These are phyloP conservation scores for Trididemnum clinides DNA, from an alignment of 23 tunicate genomes.

Conservation along the genomic window DNA sequence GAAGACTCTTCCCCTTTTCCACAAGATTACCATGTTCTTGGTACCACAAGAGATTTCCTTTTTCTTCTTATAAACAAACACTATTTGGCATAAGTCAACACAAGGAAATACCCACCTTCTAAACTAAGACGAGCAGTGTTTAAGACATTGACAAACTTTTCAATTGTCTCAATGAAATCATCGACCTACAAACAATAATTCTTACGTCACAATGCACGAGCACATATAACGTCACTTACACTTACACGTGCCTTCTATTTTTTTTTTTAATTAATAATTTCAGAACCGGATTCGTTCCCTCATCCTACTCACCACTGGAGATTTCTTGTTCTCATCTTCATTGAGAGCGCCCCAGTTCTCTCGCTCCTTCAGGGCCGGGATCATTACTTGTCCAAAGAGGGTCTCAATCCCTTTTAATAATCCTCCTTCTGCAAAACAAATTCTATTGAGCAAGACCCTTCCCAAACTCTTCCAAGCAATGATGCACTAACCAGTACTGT, in stretches of 20 bases:
- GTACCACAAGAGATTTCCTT: no score
- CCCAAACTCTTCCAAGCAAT: background rate
- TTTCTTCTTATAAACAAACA: no score
- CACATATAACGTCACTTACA: no score
- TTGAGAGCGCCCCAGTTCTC: constrained; percentile 76
- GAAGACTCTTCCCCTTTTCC: no score
- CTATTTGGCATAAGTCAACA: no score
- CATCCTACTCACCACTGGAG: constrained; percentile 59
- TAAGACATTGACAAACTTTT: constrained; percentile 63
- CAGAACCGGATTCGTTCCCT: background rate
- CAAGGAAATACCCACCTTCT: constrained; percentile 61
- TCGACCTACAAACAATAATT: constrained; percentile 35
- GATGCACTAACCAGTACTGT: constrained; percentile 50
- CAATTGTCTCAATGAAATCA: constrained; percentile 67
- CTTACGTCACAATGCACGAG: background rate
- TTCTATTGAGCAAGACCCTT: background rate
- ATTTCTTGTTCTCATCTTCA: constrained; percentile 52
- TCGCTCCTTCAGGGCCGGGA: constrained; percentile 67
- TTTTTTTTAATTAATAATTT: no score
- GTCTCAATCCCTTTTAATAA: constrained; percentile 68
- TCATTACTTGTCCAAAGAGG: constrained; percentile 53
- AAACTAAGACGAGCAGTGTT: constrained; percentile 62
- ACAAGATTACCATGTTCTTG: no score
- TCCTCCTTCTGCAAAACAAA: constrained; percentile 44
- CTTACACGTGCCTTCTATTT: no score